These are phyloP conservation scores for Crotalus viridis DNA, from an alignment of 2,113 vertebrate species.

Conservation along the genomic window DNA sequence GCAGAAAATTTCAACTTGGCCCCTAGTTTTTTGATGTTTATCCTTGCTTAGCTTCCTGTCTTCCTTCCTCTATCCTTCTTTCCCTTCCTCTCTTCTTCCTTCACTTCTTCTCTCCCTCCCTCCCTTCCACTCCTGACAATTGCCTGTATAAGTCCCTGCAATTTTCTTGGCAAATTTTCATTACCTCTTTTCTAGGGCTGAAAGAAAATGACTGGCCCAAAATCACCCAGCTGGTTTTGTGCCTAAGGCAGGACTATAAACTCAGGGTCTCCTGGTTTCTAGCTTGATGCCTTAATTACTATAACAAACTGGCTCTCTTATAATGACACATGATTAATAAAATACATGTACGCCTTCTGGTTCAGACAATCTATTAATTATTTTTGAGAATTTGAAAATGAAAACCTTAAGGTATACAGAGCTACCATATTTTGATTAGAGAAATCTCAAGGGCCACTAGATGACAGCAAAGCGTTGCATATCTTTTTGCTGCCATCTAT, in stretches of 20 bases:
- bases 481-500: not conserved
- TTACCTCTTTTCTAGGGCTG: not conserved
- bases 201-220: not conserved
- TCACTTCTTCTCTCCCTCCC: not conserved
- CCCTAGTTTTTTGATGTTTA: conserved; percentile 57
- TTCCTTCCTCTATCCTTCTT: not conserved
- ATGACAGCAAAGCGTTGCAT: not conserved
- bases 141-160: not conserved
- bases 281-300: not conserved
- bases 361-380: not conserved
- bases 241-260: not conserved
- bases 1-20: conserved; percentile 49
- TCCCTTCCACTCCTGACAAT: not conserved
- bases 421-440: not conserved
- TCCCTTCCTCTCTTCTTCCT: not conserved
- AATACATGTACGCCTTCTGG: not conserved
- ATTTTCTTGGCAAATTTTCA: not conserved
- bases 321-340: not conserved
- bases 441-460: not conserved
- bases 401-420: not conserved
- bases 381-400: not conserved
- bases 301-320: not conserved
- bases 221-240: not conserved
- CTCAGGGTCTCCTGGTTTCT: not conserved
- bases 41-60: conserved; percentile 48